phyloP scores from a whole-genome alignment of 2,113 vertebrate genomes.

The Antechinus stuartii region DNA sequence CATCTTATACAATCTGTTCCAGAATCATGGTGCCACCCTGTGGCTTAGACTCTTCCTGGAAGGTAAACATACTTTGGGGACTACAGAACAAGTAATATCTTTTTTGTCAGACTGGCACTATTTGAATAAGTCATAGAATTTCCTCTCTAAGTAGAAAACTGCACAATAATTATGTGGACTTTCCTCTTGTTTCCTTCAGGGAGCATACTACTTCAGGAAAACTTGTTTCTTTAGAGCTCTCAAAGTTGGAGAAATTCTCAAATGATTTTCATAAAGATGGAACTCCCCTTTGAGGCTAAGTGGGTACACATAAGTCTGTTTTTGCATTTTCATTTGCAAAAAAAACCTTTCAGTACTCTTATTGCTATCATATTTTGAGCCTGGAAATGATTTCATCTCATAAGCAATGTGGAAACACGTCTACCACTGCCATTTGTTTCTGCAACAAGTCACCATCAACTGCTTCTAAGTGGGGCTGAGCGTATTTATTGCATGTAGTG shows the following conservation, averaged over 20 bases:
- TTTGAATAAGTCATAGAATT: background rate
- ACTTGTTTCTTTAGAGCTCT: background rate
- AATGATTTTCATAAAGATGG: background rate
- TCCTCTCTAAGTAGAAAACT: background rate
- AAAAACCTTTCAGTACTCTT: background rate
- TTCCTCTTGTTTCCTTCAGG: background rate
- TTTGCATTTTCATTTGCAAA: background rate
- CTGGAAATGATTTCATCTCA: background rate
- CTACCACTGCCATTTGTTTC: background rate
- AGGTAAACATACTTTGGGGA: background rate
- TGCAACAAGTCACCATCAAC: background rate
- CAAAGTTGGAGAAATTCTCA: background rate
- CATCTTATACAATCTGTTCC: background rate
- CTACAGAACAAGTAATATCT: background rate
- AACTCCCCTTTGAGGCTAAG: background rate
- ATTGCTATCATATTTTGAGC: background rate
- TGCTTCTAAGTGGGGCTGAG: background rate
- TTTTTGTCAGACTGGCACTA: background rate
- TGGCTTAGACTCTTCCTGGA: background rate
- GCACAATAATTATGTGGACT: background rate
- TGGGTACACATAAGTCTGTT: background rate
- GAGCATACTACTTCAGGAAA: background rate
- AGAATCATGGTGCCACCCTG: constrained; percentile 5
- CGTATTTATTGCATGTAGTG: background rate
- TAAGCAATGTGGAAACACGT: background rate